Percentiles rank a stretch among this genome's conserved stretches.
Conservation (phyloP, 1,140 invertebrate species). For the Nixonia krombeini region DNA sequence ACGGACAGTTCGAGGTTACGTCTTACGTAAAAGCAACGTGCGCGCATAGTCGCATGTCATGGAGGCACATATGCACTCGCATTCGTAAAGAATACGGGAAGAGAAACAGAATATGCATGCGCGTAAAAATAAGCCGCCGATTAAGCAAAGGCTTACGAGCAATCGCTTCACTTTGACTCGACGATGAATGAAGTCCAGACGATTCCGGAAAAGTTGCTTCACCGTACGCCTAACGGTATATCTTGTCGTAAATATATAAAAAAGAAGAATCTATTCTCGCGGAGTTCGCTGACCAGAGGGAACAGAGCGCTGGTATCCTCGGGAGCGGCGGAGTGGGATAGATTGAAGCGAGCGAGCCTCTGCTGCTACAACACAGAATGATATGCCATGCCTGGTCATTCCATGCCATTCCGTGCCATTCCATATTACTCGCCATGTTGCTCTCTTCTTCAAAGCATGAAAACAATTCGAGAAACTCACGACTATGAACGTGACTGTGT, state of each 20-base stretch:
- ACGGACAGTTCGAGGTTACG: conserved; percentile 47
- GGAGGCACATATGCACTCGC: conserved; percentile 31
- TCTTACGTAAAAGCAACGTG: conserved; percentile 40
- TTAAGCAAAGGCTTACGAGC: conserved; percentile 6
- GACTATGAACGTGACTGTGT: too few relatives aligned
- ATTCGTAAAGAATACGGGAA: conserved; percentile 32
- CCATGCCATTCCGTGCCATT: too few relatives aligned
- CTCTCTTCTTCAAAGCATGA: too few relatives aligned
- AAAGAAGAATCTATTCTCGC: conserved; percentile 48
- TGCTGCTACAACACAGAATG: too few relatives aligned
- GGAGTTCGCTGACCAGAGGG: conserved; percentile 48
- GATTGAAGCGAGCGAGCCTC: conserved; percentile 22
- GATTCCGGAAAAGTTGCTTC: conserved; percentile 54
- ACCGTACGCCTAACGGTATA: conserved; percentile 54
- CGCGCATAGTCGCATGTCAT: conserved; percentile 39
- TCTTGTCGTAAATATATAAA: conserved; percentile 46
- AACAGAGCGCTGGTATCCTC: conserved; percentile 43
- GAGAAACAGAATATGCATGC: conserved; percentile 14
- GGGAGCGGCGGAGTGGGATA: conserved; percentile 35
- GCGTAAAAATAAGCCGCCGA: conserved; percentile 20
- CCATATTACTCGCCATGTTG: too few relatives aligned
- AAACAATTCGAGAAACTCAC: too few relatives aligned
- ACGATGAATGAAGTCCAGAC: conserved; percentile 42
- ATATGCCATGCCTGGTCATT: too few relatives aligned
- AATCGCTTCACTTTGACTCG: conserved; percentile 24